Percentiles rank a stretch among this genome's conserved stretches.
Conservation (phyloP, 37 sponge, comb jelly and placozoan species). For the Dysidea cf. avara region DNA sequence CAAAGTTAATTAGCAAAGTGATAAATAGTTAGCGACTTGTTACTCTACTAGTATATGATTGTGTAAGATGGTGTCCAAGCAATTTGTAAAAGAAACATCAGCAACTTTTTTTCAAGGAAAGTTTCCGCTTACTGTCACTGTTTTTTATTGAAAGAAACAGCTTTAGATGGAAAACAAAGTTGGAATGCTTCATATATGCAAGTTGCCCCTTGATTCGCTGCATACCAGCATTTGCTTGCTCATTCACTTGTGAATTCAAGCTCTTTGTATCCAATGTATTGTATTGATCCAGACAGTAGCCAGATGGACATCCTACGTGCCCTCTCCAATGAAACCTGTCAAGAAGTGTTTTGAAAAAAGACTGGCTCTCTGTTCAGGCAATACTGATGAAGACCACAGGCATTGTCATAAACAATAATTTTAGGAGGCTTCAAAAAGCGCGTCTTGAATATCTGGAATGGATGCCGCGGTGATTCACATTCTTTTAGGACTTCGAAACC, state of each 20-base stretch:
- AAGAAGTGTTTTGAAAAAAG: background rate
- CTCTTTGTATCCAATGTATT: background rate
- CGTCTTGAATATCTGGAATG: conserved; percentile 7
- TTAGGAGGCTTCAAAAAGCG: conserved; percentile 1
- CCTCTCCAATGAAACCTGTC: conserved; percentile 18
- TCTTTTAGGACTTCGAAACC: background rate
- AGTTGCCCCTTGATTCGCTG: too few relatives aligned
- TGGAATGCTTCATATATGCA: too few relatives aligned
- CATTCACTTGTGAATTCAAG: conserved; percentile 21
- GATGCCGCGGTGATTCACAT: too few relatives aligned
- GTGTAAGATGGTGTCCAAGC: too few relatives aligned
- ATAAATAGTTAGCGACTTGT: too few relatives aligned
- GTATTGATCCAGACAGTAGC: conserved; percentile 15
- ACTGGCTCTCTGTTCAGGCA: conserved; percentile 24
- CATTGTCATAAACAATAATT: conserved; percentile 27
- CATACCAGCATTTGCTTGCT: conserved; percentile 6
- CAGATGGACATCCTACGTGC: conserved; percentile 10
- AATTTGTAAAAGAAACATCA: too few relatives aligned
- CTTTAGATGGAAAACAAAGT: too few relatives aligned
- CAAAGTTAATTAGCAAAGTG: too few relatives aligned
- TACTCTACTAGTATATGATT: too few relatives aligned
- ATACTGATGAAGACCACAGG: conserved; percentile 12
- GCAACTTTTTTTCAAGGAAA: too few relatives aligned
- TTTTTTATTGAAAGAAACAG: too few relatives aligned
- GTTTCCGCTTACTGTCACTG: too few relatives aligned